Conservation (phyloP, 2,888 invertebrate genomes). For the Brachyptera putata region DNA sequence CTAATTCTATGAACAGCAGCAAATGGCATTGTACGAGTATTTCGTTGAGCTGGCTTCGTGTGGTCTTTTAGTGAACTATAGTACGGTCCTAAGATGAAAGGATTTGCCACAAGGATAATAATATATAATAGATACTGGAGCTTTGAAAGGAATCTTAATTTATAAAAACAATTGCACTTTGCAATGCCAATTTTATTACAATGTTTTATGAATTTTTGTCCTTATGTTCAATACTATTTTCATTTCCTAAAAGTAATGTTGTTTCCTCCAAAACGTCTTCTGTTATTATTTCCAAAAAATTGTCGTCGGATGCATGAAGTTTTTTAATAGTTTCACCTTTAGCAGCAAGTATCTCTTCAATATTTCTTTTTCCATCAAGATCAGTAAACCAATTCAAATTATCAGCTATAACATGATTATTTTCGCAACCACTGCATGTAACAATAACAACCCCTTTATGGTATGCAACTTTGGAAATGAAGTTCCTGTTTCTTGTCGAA, state of each 20-base stretch:
- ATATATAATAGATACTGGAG: no score
- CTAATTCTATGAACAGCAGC: no score
- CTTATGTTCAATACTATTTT: background rate
- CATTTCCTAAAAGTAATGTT: background rate
- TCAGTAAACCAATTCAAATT: slow-evolving; percentile 93
- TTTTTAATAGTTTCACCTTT: slow-evolving; percentile 75
- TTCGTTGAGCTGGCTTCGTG: no score
- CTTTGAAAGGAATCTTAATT: no score
- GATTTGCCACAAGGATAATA: no score
- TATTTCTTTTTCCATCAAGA: slow-evolving; percentile 68
- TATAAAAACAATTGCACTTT: no score
- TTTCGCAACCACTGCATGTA: slow-evolving; percentile 79
- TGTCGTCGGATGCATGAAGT: no score
- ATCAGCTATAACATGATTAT: slow-evolving; percentile 92
- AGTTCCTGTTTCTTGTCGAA: slow-evolving; percentile 66
- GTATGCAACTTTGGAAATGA: slow-evolving; percentile 82
- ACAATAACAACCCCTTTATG: slow-evolving; percentile 89
- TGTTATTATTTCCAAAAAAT: background rate
- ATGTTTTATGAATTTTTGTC: no score
- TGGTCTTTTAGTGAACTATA: no score
- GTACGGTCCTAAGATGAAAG: no score
- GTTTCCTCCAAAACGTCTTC: background rate
- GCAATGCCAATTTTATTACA: no score
- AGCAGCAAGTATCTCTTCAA: slow-evolving; percentile 82
- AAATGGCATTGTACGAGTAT: no score